phyloP scores from a whole-genome alignment of 1,140 invertebrate species.

The Sesamia nonagrioides region DNA sequence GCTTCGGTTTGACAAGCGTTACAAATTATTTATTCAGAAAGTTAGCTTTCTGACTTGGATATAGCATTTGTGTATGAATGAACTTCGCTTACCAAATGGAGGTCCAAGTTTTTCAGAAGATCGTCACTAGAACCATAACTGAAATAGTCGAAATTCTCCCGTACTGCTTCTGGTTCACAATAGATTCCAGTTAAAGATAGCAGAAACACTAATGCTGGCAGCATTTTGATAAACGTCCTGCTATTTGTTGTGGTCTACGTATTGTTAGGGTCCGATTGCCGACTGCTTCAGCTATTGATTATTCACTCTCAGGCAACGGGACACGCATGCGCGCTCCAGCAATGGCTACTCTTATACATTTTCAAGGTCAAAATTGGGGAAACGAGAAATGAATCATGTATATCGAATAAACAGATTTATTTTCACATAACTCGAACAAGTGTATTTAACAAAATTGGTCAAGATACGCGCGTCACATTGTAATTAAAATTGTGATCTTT shows the following conservation, averaged over 20 bases:
- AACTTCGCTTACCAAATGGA: slow-evolving; percentile 71
- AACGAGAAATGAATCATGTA: slow-evolving; percentile 57
- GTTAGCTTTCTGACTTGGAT: neutral
- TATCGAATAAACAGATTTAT: slow-evolving; percentile 68
- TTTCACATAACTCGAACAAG: slow-evolving; percentile 59
- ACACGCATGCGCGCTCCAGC: slow-evolving; percentile 76
- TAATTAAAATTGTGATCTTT: slow-evolving; percentile 21
- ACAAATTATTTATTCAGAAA: neutral
- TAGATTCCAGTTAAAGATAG: slow-evolving; percentile 64
- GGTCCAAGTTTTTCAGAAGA: slow-evolving; percentile 74
- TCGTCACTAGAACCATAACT: slow-evolving; percentile 77
- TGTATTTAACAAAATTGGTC: slow-evolving; percentile 72
- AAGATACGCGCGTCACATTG: slow-evolving; percentile 48
- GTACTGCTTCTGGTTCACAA: slow-evolving; percentile 82
- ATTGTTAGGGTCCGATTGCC: slow-evolving; percentile 59
- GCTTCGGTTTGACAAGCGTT: neutral
- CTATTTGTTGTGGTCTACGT: slow-evolving; percentile 70
- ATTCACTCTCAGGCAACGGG: slow-evolving; percentile 48
- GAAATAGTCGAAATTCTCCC: slow-evolving; percentile 83
- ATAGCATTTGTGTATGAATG: neutral
- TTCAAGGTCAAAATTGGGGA: slow-evolving; percentile 67
- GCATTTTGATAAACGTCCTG: slow-evolving; percentile 68
- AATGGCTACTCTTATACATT: slow-evolving; percentile 51
- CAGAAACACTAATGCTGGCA: slow-evolving; percentile 64
- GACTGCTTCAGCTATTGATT: slow-evolving; percentile 77